Evolutionary conservation across 1,140 invertebrate species (phyloP).

Genomic region (Tetraneura akinire): DNA sequence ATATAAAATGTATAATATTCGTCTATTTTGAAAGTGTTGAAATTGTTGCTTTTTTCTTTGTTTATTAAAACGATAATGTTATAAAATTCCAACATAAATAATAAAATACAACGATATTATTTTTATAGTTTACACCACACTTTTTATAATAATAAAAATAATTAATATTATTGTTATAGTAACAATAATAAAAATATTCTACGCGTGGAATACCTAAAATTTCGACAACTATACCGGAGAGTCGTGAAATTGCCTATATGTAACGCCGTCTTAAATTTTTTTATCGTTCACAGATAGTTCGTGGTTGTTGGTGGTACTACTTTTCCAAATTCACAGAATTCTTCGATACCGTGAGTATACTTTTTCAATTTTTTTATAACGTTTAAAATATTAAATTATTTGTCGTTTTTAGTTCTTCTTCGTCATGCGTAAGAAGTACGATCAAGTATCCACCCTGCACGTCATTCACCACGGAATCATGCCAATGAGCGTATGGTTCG

Average conservation of each 20-base stretch:
- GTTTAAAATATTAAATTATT: not conserved
- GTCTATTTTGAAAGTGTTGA: too few species aligned
- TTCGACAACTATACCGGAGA: not conserved
- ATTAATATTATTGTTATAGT: too few species aligned
- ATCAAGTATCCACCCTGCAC: slow-evolving; percentile 89
- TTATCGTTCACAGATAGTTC: slow-evolving; percentile 74
- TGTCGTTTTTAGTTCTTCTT: slow-evolving; percentile 71
- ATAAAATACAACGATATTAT: too few species aligned
- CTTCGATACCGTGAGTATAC: slow-evolving; percentile 85
- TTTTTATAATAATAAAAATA: too few species aligned
- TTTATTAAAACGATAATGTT: too few species aligned
- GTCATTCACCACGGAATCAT: slow-evolving; percentile 96
- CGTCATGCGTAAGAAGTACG: slow-evolving; percentile 88
- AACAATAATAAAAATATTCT: too few species aligned
- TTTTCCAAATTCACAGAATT: slow-evolving; percentile 95
- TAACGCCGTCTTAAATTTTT: not conserved
- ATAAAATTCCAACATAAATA: too few species aligned
- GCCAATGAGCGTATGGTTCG: slow-evolving; percentile 96
- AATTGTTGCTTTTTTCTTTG: too few species aligned
- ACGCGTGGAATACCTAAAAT: too few species aligned
- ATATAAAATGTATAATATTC: too few species aligned
- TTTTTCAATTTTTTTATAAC: not conserved
- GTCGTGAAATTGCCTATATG: not conserved
- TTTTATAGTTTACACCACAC: too few species aligned
- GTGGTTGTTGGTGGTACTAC: slow-evolving; percentile 96